These are phyloP conservation scores for Sylvilagus bachmani DNA, from an alignment of 2,113 vertebrate genomes.

Conservation along the genomic window DNA sequence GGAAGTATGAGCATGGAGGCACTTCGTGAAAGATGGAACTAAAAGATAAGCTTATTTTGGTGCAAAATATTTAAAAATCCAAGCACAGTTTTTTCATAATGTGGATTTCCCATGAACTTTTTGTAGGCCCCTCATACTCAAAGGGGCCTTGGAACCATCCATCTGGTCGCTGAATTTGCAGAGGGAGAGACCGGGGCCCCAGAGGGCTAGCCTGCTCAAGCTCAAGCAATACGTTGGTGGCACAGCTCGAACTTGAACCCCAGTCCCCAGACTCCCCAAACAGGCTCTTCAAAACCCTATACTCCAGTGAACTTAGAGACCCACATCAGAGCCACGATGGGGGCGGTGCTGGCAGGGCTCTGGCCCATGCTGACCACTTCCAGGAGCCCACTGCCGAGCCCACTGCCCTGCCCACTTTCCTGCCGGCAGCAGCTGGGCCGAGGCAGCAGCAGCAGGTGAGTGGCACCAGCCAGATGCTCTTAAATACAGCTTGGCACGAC, in stretches of 20 bases:
- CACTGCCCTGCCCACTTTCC: not conserved
- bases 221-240: not conserved
- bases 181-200: not conserved
- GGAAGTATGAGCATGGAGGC: not conserved
- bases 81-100: too few species aligned
- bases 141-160: not conserved
- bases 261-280: not conserved
- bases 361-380: not conserved
- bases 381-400: not conserved
- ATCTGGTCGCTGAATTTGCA: not conserved
- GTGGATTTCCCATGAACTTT: too few species aligned
- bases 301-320: not conserved
- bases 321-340: not conserved
- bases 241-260: not conserved
- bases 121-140: too few species aligned
- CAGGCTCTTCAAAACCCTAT: not conserved
- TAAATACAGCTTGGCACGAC: conserved; percentile 75
- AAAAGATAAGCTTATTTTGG: too few species aligned
- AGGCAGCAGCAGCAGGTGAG: conserved; percentile 43
- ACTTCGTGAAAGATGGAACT: too few species aligned
- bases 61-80: too few species aligned
- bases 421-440: not conserved
- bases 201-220: not conserved
- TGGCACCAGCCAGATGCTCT: conserved; percentile 67
- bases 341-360: not conserved